Conservation (phyloP, 2,113 vertebrate genomes). For the Recurvirostra avosetta region DNA sequence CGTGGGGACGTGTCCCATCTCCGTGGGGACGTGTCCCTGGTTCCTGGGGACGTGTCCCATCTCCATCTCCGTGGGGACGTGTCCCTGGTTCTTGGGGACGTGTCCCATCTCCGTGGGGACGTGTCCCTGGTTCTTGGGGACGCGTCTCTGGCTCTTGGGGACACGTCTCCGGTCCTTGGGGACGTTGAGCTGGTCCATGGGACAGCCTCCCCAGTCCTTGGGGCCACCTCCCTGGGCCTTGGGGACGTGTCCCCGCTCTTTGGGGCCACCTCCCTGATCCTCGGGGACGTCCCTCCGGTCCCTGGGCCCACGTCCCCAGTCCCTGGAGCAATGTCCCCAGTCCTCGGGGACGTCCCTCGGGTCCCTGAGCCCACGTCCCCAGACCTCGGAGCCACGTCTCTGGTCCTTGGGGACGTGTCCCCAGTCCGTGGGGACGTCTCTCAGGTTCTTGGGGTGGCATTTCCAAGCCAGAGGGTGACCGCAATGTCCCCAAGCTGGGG, state of each 20-base stretch:
- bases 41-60: not conserved
- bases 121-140: no score
- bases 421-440: not conserved
- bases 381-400: not conserved
- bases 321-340: no score
- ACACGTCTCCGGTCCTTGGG: accelerated
- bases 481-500: not conserved
- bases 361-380: not conserved
- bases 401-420: not conserved
- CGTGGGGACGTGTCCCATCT: accelerated
- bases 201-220: not conserved
- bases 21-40: accelerated
- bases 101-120: not conserved
- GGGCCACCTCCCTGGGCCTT: not conserved
- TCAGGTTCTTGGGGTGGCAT: not conserved
- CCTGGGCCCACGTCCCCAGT: no score
- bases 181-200: not conserved
- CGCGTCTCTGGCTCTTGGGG: not conserved
- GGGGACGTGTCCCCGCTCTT: not conserved
- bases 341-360: not conserved
- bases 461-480: not conserved
- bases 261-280: not conserved
- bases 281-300: not conserved
- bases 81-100: not conserved
- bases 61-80: not conserved